phyloP scores from a whole-genome alignment of 2,797 vertebrate species.

The Pseudopleuronectes americanus region DNA sequence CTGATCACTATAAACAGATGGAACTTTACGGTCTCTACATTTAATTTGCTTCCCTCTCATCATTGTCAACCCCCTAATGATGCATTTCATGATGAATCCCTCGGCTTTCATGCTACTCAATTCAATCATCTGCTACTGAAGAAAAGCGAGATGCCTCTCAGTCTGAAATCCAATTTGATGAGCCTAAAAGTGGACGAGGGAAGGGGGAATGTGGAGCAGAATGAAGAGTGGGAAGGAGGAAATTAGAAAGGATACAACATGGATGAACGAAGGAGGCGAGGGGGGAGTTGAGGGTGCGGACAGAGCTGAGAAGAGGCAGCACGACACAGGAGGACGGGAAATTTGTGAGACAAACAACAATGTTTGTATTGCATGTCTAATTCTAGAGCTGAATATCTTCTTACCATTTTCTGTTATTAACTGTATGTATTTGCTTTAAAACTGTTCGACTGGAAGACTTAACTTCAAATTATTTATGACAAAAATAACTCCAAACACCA shows the following conservation, averaged over 20 bases:
- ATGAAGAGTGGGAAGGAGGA: slow-evolving; percentile 7
- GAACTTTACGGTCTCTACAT: slow-evolving; percentile 2
- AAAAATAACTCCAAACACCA: too few relatives aligned
- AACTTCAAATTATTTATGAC: too few relatives aligned
- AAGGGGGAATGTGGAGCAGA: not conserved
- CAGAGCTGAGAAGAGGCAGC: not conserved
- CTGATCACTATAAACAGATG: slow-evolving; percentile 6
- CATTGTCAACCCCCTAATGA: slow-evolving; percentile 2
- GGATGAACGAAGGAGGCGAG: slow-evolving; percentile 3
- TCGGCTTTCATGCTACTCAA: slow-evolving; percentile 38
- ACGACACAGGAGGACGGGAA: not conserved
- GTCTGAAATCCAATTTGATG: slow-evolving; percentile 55
- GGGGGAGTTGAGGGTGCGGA: slow-evolving; percentile 22
- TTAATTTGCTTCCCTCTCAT: slow-evolving; percentile 15
- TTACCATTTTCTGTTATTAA: too few relatives aligned
- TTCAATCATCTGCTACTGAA: slow-evolving; percentile 51
- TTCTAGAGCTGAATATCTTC: too few relatives aligned
- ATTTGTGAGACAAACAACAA: too few relatives aligned
- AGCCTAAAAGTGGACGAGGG: slow-evolving; percentile 11
- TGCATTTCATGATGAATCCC: slow-evolving; percentile 19
- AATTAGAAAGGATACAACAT: slow-evolving; percentile 31
- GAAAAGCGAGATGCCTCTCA: slow-evolving; percentile 48
- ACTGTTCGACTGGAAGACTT: too few relatives aligned
- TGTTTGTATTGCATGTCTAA: too few relatives aligned
- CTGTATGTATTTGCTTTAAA: too few relatives aligned